Percentiles rank a stretch among this genome's conserved stretches.
phyloP scores from a whole-genome alignment of 37 sponge, comb jelly and placozoan species.

The Cliona cf. orientalis region DNA sequence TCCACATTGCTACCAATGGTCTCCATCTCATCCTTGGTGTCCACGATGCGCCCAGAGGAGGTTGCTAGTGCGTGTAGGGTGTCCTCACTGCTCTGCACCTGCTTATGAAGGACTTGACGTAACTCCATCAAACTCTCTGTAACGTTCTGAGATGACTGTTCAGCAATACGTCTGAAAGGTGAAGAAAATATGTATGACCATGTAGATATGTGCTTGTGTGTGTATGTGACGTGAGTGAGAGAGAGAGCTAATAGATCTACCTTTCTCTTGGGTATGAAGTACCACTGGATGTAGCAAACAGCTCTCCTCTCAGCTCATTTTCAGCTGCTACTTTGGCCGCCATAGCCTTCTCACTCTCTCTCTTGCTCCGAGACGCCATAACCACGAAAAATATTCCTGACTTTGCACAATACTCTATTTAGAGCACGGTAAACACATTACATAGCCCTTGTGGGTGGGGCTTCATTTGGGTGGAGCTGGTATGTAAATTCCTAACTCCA shows the following conservation, averaged over 20 bases:
- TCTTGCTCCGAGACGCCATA: not conserved
- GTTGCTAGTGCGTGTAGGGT: slow-evolving; percentile 31
- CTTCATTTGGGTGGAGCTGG: too few species aligned
- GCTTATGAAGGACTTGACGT: slow-evolving; percentile 45
- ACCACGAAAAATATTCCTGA: too few species aligned
- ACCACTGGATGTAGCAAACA: slow-evolving; percentile 21
- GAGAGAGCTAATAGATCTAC: not conserved
- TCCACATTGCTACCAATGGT: slow-evolving; percentile 40
- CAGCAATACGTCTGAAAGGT: slow-evolving; percentile 10
- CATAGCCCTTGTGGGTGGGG: too few species aligned
- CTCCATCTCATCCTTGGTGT: slow-evolving; percentile 65
- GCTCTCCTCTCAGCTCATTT: slow-evolving; percentile 25
- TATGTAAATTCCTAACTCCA: too few species aligned
- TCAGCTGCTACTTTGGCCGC: not conserved
- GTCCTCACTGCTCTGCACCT: slow-evolving; percentile 45
- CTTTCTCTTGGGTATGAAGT: slow-evolving; percentile 6
- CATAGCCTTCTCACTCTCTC: not conserved
- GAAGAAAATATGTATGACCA: too few species aligned
- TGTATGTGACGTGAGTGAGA: not conserved
- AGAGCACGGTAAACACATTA: too few species aligned
- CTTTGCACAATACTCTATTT: too few species aligned
- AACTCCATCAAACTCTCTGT: slow-evolving; percentile 60
- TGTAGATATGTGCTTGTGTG: too few species aligned
- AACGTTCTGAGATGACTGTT: slow-evolving; percentile 55
- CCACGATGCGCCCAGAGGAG: slow-evolving; percentile 43